phyloP scores from a whole-genome alignment of 1,140 invertebrate genomes.

The Drosophila leontia region DNA sequence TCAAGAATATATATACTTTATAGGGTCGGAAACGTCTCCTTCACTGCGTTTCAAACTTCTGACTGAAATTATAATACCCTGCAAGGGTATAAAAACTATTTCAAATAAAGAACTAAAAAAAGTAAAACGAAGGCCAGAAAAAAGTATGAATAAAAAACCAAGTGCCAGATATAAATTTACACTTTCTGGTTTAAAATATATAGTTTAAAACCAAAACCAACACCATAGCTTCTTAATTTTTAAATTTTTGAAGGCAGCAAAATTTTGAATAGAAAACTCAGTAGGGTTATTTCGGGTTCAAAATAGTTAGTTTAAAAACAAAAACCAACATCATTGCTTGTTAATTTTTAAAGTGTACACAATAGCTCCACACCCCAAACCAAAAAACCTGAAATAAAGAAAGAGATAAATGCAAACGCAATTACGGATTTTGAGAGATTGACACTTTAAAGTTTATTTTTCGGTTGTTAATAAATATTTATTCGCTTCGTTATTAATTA shows the following conservation, averaged over 20 bases:
- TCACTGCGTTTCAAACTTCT: no score
- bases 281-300: background rate
- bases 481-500: slow-evolving; percentile 49
- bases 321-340: background rate
- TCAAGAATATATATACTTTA: no score
- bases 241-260: background rate
- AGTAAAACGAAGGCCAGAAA: no score
- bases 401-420: background rate
- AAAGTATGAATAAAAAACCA: no score
- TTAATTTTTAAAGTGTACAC: background rate
- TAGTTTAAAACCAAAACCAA: background rate
- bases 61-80: no score
- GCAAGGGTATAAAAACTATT: no score
- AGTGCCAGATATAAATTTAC: no score
- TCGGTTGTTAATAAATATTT: slow-evolving; percentile 54
- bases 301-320: background rate
- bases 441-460: slow-evolving; percentile 44
- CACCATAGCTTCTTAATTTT: background rate
- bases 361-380: background rate
- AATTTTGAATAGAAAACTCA: no score
- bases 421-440: slow-evolving; percentile 21
- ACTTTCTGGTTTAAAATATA: background rate
- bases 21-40: no score
- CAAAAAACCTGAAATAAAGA: background rate
- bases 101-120: no score